These are phyloP conservation scores for Pseudachorutes palmiensis DNA, from an alignment of 1,140 invertebrate genomes.

Conservation along the genomic window DNA sequence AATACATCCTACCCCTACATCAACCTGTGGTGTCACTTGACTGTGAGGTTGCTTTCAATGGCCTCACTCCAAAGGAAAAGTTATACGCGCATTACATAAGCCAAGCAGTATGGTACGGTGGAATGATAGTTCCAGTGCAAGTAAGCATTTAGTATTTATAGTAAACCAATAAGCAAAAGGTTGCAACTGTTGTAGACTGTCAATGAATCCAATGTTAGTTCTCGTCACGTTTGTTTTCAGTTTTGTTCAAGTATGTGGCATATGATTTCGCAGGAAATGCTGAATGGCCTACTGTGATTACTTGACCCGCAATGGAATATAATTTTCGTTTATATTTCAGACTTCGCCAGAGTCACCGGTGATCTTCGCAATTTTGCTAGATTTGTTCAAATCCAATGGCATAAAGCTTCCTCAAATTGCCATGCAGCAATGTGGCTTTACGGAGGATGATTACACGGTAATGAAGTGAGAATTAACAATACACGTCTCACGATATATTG, in stretches of 20 bases:
- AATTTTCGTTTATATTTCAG: slow-evolving; percentile 40
- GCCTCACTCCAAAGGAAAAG: slow-evolving; percentile 71
- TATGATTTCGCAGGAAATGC: too few species aligned
- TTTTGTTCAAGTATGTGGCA: too few species aligned
- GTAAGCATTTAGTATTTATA: too few species aligned
- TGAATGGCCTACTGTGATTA: background rate
- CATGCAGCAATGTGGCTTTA: slow-evolving; percentile 51
- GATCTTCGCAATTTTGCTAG: slow-evolving; percentile 73
- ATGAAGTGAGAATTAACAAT: too few species aligned
- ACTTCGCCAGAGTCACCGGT: slow-evolving; percentile 74
- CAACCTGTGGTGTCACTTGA: slow-evolving; percentile 76
- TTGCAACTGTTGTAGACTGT: too few species aligned
- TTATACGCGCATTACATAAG: slow-evolving; percentile 86
- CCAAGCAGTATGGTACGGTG: slow-evolving; percentile 76
- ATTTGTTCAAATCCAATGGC: slow-evolving; percentile 63
- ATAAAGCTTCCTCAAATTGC: slow-evolving; percentile 60
- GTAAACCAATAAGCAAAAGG: too few species aligned
- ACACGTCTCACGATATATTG: too few species aligned
- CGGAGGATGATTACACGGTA: slow-evolving; percentile 77
- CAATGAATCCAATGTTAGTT: too few species aligned
- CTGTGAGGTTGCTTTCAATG: slow-evolving; percentile 70
- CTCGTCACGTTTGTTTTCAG: too few species aligned
- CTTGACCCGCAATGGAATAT: background rate
- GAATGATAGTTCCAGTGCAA: slow-evolving; percentile 73
- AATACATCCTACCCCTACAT: slow-evolving; percentile 65